Percentiles rank a stretch among this genome's conserved stretches.
Conservation (phyloP, 2,888 invertebrate species). For the Dinocampus coccinellae region DNA sequence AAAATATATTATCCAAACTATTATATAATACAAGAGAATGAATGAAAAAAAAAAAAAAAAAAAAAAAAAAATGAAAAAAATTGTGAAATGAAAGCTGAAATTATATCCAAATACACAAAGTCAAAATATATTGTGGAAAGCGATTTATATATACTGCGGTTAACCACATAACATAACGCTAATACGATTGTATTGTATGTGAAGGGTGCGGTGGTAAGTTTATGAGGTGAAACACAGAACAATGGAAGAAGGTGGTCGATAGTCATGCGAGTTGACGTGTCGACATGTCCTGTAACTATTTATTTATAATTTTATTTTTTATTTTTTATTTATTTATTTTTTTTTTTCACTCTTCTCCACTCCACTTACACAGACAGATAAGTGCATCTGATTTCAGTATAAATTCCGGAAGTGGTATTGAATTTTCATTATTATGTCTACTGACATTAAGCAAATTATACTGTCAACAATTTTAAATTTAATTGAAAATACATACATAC, state of each 20-base stretch:
- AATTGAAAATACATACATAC: neutral
- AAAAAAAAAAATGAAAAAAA: slow-evolving; percentile 14
- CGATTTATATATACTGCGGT: slow-evolving; percentile 55
- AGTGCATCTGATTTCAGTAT: neutral
- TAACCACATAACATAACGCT: slow-evolving; percentile 54
- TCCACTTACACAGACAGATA: neutral
- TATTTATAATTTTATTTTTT: too few species aligned
- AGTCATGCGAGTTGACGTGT: slow-evolving; percentile 66
- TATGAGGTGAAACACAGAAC: slow-evolving; percentile 1
- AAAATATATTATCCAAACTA: neutral
- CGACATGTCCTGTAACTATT: slow-evolving; percentile 46
- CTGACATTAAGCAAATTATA: too few species aligned
- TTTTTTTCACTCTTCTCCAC: too few species aligned
- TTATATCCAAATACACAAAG: too few species aligned
- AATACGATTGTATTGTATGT: slow-evolving; percentile 36
- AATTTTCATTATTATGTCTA: too few species aligned
- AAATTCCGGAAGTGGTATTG: neutral
- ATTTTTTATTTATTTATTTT: too few species aligned
- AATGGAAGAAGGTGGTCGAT: slow-evolving; percentile 25
- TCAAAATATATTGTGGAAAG: slow-evolving; percentile 66
- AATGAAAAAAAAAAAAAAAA: slow-evolving; percentile 10
- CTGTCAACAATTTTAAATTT: neutral
- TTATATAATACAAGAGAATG: slow-evolving; percentile 1
- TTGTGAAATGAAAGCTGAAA: too few species aligned
- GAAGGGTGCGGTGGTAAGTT: slow-evolving; percentile 18